phyloP scores from a whole-genome alignment of 2,113 vertebrate species.

The Protobothrops flavoviridis region DNA sequence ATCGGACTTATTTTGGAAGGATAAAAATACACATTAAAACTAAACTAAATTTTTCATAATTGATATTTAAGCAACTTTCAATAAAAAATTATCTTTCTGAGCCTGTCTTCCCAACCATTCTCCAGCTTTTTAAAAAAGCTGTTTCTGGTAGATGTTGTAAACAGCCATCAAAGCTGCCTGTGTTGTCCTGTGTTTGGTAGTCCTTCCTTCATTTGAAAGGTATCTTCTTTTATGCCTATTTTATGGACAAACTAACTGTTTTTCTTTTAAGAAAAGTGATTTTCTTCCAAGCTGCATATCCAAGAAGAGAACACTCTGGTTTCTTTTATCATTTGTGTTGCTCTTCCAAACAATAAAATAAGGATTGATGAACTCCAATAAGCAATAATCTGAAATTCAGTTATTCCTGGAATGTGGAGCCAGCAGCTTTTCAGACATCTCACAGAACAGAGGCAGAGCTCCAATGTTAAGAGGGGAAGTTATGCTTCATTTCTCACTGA shows the following conservation, averaged over 20 bases:
- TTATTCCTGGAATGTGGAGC: background rate
- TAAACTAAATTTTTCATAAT: conserved; percentile 38
- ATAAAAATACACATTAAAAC: conserved; percentile 47
- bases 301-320: background rate
- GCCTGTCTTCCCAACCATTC: background rate
- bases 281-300: background rate
- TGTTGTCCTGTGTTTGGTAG: background rate
- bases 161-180: background rate
- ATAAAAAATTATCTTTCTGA: conserved; percentile 31
- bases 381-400: background rate
- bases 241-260: background rate
- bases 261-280: background rate
- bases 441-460: background rate
- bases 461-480: background rate
- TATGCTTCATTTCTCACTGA: background rate
- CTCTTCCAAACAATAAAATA: background rate
- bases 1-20: conserved; percentile 55
- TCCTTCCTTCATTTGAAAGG: background rate
- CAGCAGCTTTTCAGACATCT: background rate
- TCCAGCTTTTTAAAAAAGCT: background rate
- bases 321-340: background rate
- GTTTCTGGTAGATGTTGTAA: background rate
- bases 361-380: background rate
- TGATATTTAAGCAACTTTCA: conserved; percentile 60
- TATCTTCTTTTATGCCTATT: background rate